A percentile compares a stretch with the other conserved stretches of the same genome.
These are phyloP conservation scores for Vesta saturnalis DNA, from an alignment of 2,888 invertebrate species.

Conservation along the genomic window DNA sequence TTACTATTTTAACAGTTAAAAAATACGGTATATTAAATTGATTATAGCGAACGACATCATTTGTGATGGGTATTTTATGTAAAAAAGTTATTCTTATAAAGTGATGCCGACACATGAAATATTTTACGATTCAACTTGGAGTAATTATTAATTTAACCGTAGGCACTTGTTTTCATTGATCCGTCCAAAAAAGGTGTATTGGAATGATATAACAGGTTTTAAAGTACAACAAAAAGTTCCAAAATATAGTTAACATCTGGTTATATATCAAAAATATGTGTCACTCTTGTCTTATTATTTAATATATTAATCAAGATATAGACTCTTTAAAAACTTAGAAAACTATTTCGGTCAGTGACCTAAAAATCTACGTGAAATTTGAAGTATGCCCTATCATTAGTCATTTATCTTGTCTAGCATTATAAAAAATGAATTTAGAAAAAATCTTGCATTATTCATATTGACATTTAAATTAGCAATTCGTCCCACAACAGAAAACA, in stretches of 20 bases:
- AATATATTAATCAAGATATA: constrained; percentile 3
- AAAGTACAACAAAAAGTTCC: not conserved
- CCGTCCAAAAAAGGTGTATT: not conserved
- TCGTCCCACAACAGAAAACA: constrained; percentile 5
- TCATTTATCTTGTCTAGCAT: not conserved
- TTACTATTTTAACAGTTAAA: not conserved
- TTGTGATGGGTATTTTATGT: constrained; percentile 7
- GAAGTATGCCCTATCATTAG: constrained; percentile 4
- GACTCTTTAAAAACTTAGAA: not conserved
- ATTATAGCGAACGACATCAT: not conserved
- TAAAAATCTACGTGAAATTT: constrained; percentile 4
- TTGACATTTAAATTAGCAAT: constrained; percentile 7
- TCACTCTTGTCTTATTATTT: not conserved
- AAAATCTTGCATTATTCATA: constrained; percentile 12
- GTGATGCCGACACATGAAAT: constrained; percentile 14
- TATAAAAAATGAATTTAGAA: not conserved
- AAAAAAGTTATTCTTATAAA: not conserved
- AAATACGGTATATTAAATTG: not conserved
- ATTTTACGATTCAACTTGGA: constrained; percentile 5
- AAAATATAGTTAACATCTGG: not conserved
- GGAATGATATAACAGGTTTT: not conserved
- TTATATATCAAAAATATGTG: not conserved
- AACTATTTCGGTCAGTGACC: constrained; percentile 18
- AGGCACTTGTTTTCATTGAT: constrained; percentile 9
- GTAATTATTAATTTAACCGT: constrained; percentile 3